A percentile compares a stretch with the other conserved stretches of the same genome.
phyloP scores from a whole-genome alignment of 2,888 invertebrate species.

The Glyphotaelius pellucidus region DNA sequence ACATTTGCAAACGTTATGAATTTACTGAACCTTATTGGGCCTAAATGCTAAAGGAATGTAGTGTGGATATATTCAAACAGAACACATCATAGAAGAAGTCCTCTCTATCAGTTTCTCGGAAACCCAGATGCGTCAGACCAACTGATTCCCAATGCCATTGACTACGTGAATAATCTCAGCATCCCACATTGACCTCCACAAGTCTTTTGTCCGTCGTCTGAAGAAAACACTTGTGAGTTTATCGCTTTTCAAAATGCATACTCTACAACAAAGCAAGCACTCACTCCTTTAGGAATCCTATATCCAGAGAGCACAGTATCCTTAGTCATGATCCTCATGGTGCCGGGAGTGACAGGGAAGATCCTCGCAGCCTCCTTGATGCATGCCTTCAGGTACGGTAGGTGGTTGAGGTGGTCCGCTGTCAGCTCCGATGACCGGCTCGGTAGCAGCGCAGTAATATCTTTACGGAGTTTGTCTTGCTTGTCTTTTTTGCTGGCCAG shows the following conservation, averaged over 20 bases:
- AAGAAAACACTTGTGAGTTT: background rate
- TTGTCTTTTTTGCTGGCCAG: constrained; percentile 80
- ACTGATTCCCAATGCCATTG: too few relatives aligned
- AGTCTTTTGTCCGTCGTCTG: too few relatives aligned
- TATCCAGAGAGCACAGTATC: constrained; percentile 81
- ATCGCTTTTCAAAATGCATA: background rate
- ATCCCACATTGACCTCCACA: too few relatives aligned
- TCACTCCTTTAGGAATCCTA: constrained; percentile 79
- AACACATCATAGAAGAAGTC: too few relatives aligned
- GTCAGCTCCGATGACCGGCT: constrained; percentile 71
- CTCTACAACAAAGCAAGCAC: constrained; percentile 56
- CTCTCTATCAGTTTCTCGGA: too few relatives aligned
- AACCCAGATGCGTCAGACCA: too few relatives aligned
- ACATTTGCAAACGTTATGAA: too few relatives aligned
- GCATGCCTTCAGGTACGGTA: constrained; percentile 83
- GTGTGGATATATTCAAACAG: too few relatives aligned
- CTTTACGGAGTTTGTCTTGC: constrained; percentile 80
- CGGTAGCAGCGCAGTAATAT: constrained; percentile 74
- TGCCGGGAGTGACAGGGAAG: constrained; percentile 79
- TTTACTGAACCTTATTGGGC: too few relatives aligned
- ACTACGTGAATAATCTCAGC: too few relatives aligned
- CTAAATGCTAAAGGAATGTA: too few relatives aligned
- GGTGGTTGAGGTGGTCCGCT: constrained; percentile 72
- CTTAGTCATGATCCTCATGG: constrained; percentile 75
- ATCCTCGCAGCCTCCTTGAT: constrained; percentile 84